A percentile compares a stretch with the other conserved stretches of the same genome.
phyloP scores from a whole-genome alignment of 1,140 invertebrate species.

The Euwallacea fornicatus region DNA sequence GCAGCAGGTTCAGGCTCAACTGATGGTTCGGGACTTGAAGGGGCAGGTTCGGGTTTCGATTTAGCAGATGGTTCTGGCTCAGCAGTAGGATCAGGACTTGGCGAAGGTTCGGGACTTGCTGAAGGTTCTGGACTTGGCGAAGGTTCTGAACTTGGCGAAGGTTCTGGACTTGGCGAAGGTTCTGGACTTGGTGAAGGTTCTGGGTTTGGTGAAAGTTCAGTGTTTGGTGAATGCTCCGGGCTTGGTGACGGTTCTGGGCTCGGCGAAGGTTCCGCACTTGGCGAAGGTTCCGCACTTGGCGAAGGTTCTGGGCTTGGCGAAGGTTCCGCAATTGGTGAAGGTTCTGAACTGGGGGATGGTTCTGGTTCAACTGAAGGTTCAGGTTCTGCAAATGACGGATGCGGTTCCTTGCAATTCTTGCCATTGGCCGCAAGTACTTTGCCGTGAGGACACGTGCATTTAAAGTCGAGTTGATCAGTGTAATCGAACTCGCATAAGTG shows the following conservation, averaged over 20 bases:
- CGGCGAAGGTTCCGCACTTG: too few relatives aligned
- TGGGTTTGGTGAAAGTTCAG: slow-evolving; percentile 41
- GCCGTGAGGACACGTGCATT: slow-evolving; percentile 69
- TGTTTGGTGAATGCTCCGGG: slow-evolving; percentile 44
- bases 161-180: slow-evolving; percentile 40
- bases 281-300: slow-evolving; percentile 38
- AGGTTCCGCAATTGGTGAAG: slow-evolving; percentile 45
- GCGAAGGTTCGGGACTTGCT: slow-evolving; percentile 41
- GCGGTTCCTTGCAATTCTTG: slow-evolving; percentile 55
- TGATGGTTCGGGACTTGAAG: slow-evolving; percentile 46
- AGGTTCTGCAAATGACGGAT: slow-evolving; percentile 44
- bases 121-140: slow-evolving; percentile 48
- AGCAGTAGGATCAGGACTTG: slow-evolving; percentile 50
- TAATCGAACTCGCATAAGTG: slow-evolving; percentile 76
- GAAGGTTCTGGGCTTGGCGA: slow-evolving; percentile 46
- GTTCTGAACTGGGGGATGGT: slow-evolving; percentile 50
- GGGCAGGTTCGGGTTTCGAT: slow-evolving; percentile 51
- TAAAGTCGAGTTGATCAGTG: slow-evolving; percentile 58
- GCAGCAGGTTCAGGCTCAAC: slow-evolving; percentile 46
- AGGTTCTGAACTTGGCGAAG: slow-evolving; percentile 46
- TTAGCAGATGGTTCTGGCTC: slow-evolving; percentile 49
- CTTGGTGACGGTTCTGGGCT: slow-evolving; percentile 47
- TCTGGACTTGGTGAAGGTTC: slow-evolving; percentile 51
- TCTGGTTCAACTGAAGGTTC: slow-evolving; percentile 44
- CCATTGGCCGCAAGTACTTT: slow-evolving; percentile 55